Evolutionary conservation across 2,113 vertebrate species (phyloP).

Genomic region (Perccottus glenii): DNA sequence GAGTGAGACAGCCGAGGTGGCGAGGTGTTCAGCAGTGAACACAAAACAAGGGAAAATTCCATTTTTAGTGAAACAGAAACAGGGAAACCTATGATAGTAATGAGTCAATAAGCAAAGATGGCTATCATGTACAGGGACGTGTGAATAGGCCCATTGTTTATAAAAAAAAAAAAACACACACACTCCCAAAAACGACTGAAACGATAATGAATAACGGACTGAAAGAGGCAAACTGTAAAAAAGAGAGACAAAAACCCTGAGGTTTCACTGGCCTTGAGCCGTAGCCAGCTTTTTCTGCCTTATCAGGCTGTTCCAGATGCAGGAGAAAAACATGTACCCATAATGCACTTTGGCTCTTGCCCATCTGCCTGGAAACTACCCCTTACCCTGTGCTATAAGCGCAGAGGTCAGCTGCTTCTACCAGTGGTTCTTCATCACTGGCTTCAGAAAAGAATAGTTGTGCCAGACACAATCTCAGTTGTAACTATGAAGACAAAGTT

Average conservation of each 20-base stretch:
- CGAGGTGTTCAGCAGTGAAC: slow-evolving; percentile 30
- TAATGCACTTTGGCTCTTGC: slow-evolving; percentile 52
- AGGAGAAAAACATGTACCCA: slow-evolving; percentile 43
- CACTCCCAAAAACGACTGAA: slow-evolving; percentile 17
- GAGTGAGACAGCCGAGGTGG: slow-evolving; percentile 25
- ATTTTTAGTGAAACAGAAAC: slow-evolving; percentile 32
- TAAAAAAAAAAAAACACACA: neutral
- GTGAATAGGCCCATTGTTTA: slow-evolving; percentile 31
- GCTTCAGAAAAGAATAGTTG: slow-evolving; percentile 25
- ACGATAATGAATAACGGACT: slow-evolving; percentile 38
- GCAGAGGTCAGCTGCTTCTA: slow-evolving; percentile 42
- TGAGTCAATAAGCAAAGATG: slow-evolving; percentile 39
- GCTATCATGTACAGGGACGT: slow-evolving; percentile 15
- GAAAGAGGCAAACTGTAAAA: slow-evolving; percentile 24
- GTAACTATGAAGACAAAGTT: neutral
- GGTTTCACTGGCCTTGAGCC: slow-evolving; percentile 54
- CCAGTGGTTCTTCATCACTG: slow-evolving; percentile 38
- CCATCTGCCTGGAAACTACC: slow-evolving; percentile 47
- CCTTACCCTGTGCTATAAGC: slow-evolving; percentile 58
- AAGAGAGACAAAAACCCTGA: slow-evolving; percentile 24
- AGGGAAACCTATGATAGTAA: slow-evolving; percentile 33
- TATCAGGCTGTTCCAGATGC: slow-evolving; percentile 71
- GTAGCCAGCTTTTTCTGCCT: slow-evolving; percentile 63
- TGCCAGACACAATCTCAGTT: neutral
- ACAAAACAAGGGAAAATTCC: slow-evolving; percentile 12